Base-by-base conservation (phyloP, 2,113 vertebrate genomes). In the Cygnus buccinator region DNA sequence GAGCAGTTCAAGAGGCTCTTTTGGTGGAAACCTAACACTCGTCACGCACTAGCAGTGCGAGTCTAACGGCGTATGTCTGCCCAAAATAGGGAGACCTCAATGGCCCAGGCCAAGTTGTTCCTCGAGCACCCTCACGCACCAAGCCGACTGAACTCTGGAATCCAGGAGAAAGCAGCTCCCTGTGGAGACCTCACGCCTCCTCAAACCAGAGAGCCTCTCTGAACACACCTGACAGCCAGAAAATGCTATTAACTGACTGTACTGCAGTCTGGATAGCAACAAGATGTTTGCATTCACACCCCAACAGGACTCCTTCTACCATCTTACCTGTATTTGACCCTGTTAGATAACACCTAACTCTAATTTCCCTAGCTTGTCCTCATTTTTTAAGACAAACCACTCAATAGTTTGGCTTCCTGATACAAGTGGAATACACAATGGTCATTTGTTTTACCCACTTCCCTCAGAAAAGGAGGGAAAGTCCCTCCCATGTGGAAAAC, bases 401-500 rank as follows among this genome's bases (percentile, higher is more conserved):
- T 71, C 63, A 68, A n/a, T 65, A 83, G 20, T 88, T 50, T 76
- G 90, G 94, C 86, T 86, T 92, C 73, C 88, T 93, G 58, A 96
- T 97, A 93, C 91, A 93, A 90, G 70, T 90, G 85, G 96, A 91
- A 95, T 41, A 94, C 41, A 95, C 82, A 96, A 46, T 93, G 92
- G 86, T 82, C 89, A 94, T 96, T 97, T 86, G 87, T 92, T 95
- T 89, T 91, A 95, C 92, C 52, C 93, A 88, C 95, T 96, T 97
- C 92, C 89, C 89, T 80, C 97, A 90, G 93, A 91, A 97, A 94
- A 92, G 78, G 84, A 97, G 91, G 90, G 97, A 97, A 97, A 95
- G 97, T 95, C 90, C 92, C 93, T 93, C 71, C 96, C 91, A 81
- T 75, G 90, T 80, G 87, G 95, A 96, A 97, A 93, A 97, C 7